Conservation (phyloP, 64 coral and sea anemone species). For the Pocillopora damicornis region DNA sequence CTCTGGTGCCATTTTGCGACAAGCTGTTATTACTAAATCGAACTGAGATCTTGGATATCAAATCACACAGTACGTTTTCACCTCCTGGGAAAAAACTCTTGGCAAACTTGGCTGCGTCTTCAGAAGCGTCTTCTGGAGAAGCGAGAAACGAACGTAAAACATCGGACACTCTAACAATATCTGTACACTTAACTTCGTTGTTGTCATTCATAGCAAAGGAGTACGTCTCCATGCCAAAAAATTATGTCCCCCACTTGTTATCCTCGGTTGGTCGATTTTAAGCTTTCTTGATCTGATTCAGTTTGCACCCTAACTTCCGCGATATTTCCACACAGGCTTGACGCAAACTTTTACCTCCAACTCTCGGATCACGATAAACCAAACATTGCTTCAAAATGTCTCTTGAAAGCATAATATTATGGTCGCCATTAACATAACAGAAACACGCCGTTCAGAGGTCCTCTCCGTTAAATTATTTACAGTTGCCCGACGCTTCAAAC, state of each 20-base stretch:
- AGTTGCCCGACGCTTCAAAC: neutral
- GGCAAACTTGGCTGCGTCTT: neutral
- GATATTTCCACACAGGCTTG: neutral
- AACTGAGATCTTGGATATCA: conserved; percentile 24
- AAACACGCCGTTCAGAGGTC: neutral
- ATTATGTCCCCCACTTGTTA: neutral
- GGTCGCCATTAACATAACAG: neutral
- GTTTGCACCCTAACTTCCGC: neutral
- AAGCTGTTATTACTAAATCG: neutral
- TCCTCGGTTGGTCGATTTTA: neutral
- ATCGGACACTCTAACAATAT: neutral
- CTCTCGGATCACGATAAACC: neutral
- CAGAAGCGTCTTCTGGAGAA: neutral
- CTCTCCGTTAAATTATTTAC: conserved; percentile 30
- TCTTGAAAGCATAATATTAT: neutral
- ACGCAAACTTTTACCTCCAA: neutral
- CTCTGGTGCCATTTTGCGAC: neutral
- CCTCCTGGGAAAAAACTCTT: neutral
- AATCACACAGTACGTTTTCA: neutral
- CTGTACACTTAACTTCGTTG: neutral
- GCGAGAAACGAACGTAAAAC: neutral
- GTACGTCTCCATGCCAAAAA: neutral
- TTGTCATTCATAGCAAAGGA: neutral
- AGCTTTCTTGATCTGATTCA: neutral
- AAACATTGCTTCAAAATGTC: conserved; percentile 17